Evolutionary conservation across 2,113 vertebrate genomes (phyloP).

Genomic region (Channa maculata): DNA sequence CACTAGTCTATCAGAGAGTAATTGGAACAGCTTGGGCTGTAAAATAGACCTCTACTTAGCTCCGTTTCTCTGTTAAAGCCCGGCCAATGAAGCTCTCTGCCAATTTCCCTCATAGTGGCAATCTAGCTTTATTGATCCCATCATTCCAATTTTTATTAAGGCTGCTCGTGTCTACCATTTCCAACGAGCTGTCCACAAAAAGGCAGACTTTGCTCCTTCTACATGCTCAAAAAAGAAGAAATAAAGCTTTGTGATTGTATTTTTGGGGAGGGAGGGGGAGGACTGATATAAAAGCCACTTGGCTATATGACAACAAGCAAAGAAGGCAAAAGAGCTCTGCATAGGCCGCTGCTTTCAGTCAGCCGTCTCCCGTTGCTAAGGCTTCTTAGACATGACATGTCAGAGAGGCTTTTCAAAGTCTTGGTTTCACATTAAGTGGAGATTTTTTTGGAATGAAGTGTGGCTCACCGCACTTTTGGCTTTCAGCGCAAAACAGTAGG

Average conservation of each 20-base stretch:
- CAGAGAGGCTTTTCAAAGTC: not conserved
- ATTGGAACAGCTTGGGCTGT: conserved; percentile 61
- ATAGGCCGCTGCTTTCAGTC: conserved; percentile 1
- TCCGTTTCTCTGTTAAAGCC: conserved; percentile 56
- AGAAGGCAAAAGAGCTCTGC: not conserved
- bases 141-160: conserved; percentile 71
- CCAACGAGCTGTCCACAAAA: conserved; percentile 39
- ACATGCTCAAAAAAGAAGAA: not conserved
- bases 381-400: conserved; percentile 14
- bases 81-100: conserved; percentile 45
- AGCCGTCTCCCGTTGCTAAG: not conserved
- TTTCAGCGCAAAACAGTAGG: conserved; percentile 6
- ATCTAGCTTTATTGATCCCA: conserved; percentile 71
- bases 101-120: conserved; percentile 62
- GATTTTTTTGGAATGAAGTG: not conserved
- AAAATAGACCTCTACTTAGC: conserved; percentile 58
- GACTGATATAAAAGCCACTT: conserved; percentile 23
- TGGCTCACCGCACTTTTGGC: not conserved
- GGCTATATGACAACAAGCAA: not conserved
- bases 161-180: conserved; percentile 48
- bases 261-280: not conserved
- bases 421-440: conserved; percentile 26
- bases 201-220: not conserved
- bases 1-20: conserved; percentile 60
- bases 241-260: conserved; percentile 21